Percentiles rank a stretch among this genome's conserved stretches.
Evolutionary conservation across 2,797 vertebrate genomes (phyloP).

Genomic region (Leptoclinus maculatus): DNA sequence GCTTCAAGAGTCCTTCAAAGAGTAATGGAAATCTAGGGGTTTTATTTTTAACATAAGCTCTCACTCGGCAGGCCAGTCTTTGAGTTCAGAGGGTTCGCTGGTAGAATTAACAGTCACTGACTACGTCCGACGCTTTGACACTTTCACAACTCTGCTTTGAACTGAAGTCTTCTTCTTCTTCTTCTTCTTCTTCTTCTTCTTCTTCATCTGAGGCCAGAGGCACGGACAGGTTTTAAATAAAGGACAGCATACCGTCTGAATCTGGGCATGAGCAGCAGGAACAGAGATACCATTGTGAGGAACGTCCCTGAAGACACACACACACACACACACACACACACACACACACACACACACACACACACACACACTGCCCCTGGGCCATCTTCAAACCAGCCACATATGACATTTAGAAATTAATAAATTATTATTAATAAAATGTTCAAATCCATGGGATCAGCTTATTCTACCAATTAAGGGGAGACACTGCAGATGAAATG

Average conservation of each 20-base stretch:
- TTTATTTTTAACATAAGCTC: too few species aligned
- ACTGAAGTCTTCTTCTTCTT: constrained; percentile 6
- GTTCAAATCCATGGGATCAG: constrained; percentile 10
- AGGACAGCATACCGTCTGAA: constrained; percentile 11
- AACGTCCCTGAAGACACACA: constrained; percentile 12
- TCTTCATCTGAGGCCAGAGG: background rate
- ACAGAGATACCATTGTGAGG: constrained; percentile 25
- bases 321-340: too few species aligned
- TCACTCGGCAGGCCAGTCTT: background rate
- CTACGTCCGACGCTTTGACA: constrained; percentile 25
- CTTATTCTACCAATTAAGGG: constrained; percentile 15
- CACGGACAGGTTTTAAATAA: constrained; percentile 16
- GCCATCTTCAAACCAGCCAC: constrained; percentile 26
- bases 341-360: too few species aligned
- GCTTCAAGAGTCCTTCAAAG: constrained; percentile 36
- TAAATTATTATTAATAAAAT: background rate
- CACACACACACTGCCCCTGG: background rate
- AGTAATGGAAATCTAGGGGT: constrained; percentile 22
- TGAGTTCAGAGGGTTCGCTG: constrained; percentile 4
- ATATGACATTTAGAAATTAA: constrained; percentile 23
- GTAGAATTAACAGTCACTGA: constrained; percentile 15
- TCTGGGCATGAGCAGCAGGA: constrained; percentile 7
- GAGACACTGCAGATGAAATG: background rate
- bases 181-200: too few species aligned
- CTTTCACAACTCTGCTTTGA: constrained; percentile 35